Evolutionary conservation across 2,888 invertebrate genomes (phyloP), one percentile per base, ranked within the genome.

Genomic region (Lycaena phlaeas): DNA sequence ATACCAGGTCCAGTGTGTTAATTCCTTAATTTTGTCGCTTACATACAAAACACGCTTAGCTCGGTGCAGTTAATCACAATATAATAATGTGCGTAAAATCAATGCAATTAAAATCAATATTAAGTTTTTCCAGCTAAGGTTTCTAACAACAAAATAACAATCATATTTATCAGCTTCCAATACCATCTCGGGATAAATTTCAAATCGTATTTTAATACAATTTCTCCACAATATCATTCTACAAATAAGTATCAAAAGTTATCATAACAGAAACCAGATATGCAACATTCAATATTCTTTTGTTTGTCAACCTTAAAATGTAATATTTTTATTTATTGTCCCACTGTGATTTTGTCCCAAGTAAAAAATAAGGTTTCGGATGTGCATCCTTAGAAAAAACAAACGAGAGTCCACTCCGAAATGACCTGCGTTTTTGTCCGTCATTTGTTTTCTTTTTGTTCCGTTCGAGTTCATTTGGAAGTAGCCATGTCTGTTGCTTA

Each of bases 351-450:
- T 18, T 22, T 12, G 34, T 34, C 3, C 2, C 18, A 34, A 6
- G 22, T 52, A 57, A 58, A 62, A 73, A 75, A 79, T n/a, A 67
- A 82, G 79, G 76, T 70, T 77, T 79, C 72, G 71, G 76, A 81
- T 79, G 78, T 79, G 79, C 77, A 84, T 78, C 79, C 79, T 74
- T 76, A 61, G 52, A 57, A 59, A 58, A 67, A 56, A 74, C 73
- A 79, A 78, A 81, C 72, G 64, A 75, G 73, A 77, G 71, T 74
- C 77, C 68, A 76, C 65, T 64, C 67, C 72, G 75, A 79, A 81
- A 79, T 82, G 82, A 82, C 82, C 84, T 76, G 79, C 72, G 76
- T 84, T 84, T 84, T 84, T 82, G 76, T 84, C 61, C 72, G 71
- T 61, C 75, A 71, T 79, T 82, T 81, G 78, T 82, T 82, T 77